Percentiles rank a stretch among this genome's conserved stretches.
phyloP scores from a whole-genome alignment of 2,113 vertebrate genomes.

The Rhinolophus ferrumequinum region DNA sequence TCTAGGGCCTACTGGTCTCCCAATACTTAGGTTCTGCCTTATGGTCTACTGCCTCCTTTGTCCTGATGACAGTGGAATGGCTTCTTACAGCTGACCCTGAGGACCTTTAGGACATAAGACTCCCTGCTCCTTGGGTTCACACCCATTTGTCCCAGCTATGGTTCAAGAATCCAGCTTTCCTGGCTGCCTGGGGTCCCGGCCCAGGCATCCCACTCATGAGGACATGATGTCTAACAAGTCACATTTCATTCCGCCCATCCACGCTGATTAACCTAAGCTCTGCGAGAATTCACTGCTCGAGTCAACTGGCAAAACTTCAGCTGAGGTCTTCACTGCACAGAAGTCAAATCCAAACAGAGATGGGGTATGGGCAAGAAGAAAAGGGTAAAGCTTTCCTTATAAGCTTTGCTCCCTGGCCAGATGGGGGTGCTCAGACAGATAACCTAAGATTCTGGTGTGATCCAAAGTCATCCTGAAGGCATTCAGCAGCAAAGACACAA shows the following conservation, averaged over 20 bases:
- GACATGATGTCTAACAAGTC: neutral
- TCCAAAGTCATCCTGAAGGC: neutral
- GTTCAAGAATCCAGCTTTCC: neutral
- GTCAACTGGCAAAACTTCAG: neutral
- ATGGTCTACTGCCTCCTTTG: neutral
- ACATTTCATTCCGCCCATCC: neutral
- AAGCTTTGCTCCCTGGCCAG: neutral
- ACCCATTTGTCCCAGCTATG: neutral
- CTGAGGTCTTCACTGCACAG: neutral
- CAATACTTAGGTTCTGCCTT: neutral
- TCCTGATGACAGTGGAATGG: neutral
- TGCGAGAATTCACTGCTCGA: neutral
- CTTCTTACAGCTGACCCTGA: neutral
- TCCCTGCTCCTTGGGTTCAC: neutral
- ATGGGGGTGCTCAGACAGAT: neutral
- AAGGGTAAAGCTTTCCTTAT: neutral
- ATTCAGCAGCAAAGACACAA: neutral
- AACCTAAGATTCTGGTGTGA: slow-evolving; percentile 54
- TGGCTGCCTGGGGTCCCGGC: neutral
- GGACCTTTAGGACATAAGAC: neutral
- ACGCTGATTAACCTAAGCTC: neutral
- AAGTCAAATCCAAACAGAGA: neutral
- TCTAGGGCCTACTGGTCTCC: neutral
- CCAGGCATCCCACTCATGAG: neutral
- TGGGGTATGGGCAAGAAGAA: accelerated